Evolutionary conservation across 2,113 vertebrate genomes (phyloP).

Genomic region (Solenodon paradoxus): DNA sequence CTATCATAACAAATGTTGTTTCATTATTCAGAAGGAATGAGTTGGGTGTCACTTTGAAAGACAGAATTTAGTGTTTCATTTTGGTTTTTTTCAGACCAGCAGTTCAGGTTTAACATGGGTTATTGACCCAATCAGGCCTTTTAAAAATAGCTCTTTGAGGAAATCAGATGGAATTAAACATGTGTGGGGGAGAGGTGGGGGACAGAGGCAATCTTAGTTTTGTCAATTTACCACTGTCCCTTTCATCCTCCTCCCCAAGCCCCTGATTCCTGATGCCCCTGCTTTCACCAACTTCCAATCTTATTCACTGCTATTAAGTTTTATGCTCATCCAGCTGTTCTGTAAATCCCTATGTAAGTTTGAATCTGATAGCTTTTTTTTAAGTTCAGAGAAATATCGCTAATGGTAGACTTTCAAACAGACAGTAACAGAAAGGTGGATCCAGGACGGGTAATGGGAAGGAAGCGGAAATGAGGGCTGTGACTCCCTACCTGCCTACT

Average conservation of each 20-base stretch:
- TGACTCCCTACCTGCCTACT: not conserved
- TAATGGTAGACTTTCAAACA: not conserved
- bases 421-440: not conserved
- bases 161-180: not conserved
- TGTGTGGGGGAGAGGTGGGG: not conserved
- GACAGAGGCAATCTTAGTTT: not conserved
- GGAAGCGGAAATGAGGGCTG: not conserved
- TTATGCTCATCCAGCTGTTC: not conserved
- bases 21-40: not conserved
- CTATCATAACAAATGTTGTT: not conserved
- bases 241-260: not conserved
- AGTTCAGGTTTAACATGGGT: slow-evolving; percentile 6
- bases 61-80: not conserved
- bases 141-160: not conserved
- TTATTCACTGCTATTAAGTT: not conserved
- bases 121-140: not conserved
- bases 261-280: not conserved
- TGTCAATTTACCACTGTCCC: not conserved
- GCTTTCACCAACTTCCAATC: not conserved
- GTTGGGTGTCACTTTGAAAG: not conserved
- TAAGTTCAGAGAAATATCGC: not conserved
- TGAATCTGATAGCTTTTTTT: not conserved
- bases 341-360: not conserved
- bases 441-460: not conserved
- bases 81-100: not conserved